These are phyloP conservation scores for Leptatherina wallacei DNA, from an alignment of 2,797 vertebrate genomes.

Conservation along the genomic window DNA sequence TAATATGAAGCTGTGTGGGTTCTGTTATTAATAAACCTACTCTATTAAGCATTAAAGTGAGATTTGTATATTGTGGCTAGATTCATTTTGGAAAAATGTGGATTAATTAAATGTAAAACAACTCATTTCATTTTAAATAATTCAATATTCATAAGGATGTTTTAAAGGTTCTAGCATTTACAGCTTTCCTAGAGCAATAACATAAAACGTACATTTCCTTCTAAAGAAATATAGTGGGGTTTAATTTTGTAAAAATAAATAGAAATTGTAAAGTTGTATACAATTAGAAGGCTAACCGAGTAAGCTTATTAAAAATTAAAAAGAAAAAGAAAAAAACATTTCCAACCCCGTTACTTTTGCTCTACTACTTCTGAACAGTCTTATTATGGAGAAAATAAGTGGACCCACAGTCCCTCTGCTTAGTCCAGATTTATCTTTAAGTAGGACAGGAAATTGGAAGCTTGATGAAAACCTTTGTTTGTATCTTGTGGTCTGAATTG, in stretches of 20 bases:
- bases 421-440: background rate
- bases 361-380: background rate
- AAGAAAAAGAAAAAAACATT: background rate
- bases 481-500: background rate
- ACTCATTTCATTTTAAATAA: background rate
- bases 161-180: background rate
- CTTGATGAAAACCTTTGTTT: background rate
- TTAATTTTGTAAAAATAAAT: too few species aligned
- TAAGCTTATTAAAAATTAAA: background rate
- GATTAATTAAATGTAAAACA: background rate
- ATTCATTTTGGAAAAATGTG: background rate
- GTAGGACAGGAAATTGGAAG: background rate
- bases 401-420: background rate
- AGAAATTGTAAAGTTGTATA: background rate
- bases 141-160: background rate
- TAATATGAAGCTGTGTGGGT: background rate
- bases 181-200: background rate
- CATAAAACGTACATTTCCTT: background rate
- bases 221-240: background rate
- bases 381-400: background rate
- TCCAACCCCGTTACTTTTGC: background rate
- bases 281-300: background rate
- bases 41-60: background rate
- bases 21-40: background rate
- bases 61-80: background rate